Evolutionary conservation across 2,888 invertebrate genomes (phyloP), one percentile per base, ranked within the genome.

Genomic region (Choreutis nemorana): DNA sequence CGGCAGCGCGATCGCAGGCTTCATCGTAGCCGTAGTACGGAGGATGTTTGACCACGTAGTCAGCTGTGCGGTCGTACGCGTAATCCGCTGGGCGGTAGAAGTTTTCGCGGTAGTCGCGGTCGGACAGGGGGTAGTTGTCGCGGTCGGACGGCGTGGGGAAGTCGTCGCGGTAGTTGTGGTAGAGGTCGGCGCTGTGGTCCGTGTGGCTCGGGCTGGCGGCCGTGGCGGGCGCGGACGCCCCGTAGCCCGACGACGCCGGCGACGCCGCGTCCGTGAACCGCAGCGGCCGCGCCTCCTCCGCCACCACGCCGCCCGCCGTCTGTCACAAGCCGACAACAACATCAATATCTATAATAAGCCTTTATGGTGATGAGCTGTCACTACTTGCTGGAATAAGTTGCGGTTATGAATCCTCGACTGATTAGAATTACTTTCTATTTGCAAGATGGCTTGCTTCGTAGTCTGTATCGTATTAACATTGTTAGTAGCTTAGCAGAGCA

Each of bases 201-300:
- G 70, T 64, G 1, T 66, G 56, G 27, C 67, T 52, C 25, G 86
- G 86, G 1, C 87, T 86, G 42, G 90, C 90, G 27, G 91, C 77
- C 14, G 90, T 66, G 0, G 90, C 89, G 4, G 89, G 87, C 1
- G 67, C 81, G 1, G 82, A 81, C 33, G 77, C 68, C 0, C 79
- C 82, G 51, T 72, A 75, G 9, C 73, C 77, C 0, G 78, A 77
- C 0, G 79, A 75, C 0, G 81, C 73, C 25, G 77, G 88, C 33
- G 86, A 87, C 8, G 87, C 89, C 2, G 88, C 87, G 58, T 91
- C 89, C 1, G 89, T 87, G 63, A 89, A 89, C 31, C 89, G 75
- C 27, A 89, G 64, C 1, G 89, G 87, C 44, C 86, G 84, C 42
- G 81, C 81, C 37, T 84, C 84, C 29, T 81, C 81, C n/a, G n/a